Base-by-base conservation (phyloP, 2,888 invertebrate genomes). In the Chromoteleia sp. region DNA sequence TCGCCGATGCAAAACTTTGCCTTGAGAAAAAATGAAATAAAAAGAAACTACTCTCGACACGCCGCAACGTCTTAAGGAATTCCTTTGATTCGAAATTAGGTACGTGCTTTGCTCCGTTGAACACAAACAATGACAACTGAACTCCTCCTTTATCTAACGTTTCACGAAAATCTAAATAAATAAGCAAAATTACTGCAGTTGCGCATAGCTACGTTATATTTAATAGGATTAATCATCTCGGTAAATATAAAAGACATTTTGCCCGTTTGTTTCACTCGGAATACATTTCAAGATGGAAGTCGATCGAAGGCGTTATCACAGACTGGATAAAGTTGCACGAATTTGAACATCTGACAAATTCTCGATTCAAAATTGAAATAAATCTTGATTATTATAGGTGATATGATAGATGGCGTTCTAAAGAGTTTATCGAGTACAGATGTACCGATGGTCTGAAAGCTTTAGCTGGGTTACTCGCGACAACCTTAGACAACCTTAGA, bases 101-200 rank as follows among this genome's bases (percentile, higher is more conserved):
- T 50, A 15, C 19, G 15, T 12, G 10, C 0, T 15, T 58, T 39
- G 59, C 63, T 63, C 25, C 4, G 54, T 5, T 73, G 61, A 54
- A 41, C 45, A 19, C 45, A 33, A 63, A 73, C 54, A 73, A 73
- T 63, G 43, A 73, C 54, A 14, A n/a, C 33, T n/a, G 10, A 25
- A 2, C 25, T 0, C 52, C 29, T 43, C 43, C 33, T 63, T 63
- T 63, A 33, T 73, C 63, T 45, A 36, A 45, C 54, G 30, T 48
- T 70, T 50, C 41, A 6, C 39, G 52, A 54, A 71, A 61, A 54
- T 52, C 61, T 52, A 61, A 73, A 63, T 63, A 63, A 63, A 73
- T 41, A 63, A 36, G 70, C 17, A 39, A 48, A 58, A 70, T 36
- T 56, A 36, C 25, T 14, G 12, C 36, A 36, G 29, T 30, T 19